phyloP scores from a whole-genome alignment of 1,140 invertebrate species.

The Caerostris extrusa region DNA sequence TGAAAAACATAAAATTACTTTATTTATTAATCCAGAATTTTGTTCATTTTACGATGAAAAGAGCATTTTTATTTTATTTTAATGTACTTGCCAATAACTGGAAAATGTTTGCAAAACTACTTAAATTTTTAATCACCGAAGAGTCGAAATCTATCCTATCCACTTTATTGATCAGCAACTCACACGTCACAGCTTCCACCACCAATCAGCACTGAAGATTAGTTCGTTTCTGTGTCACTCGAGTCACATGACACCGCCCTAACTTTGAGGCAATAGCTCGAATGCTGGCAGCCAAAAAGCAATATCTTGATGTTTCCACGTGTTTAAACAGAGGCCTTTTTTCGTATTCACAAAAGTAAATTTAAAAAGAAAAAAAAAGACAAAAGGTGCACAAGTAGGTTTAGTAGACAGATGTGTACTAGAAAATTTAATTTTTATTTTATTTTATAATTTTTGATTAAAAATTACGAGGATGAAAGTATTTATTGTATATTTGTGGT shows the following conservation, averaged over 20 bases:
- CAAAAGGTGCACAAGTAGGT: slow-evolving; percentile 70
- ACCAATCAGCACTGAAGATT: background rate
- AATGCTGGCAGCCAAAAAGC: slow-evolving; percentile 71
- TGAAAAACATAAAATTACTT: too few species aligned
- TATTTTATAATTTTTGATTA: background rate
- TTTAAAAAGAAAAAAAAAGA: background rate
- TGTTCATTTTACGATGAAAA: too few species aligned
- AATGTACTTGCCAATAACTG: background rate
- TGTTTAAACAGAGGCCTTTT: slow-evolving; percentile 74
- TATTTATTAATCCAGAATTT: too few species aligned
- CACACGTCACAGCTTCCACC: background rate
- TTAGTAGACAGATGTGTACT: slow-evolving; percentile 59
- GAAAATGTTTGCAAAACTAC: background rate
- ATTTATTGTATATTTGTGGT: background rate
- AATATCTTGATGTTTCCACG: slow-evolving; percentile 75
- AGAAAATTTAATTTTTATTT: slow-evolving; percentile 34
- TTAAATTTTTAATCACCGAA: slow-evolving; percentile 16
- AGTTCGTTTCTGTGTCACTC: background rate
- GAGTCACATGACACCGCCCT: slow-evolving; percentile 12
- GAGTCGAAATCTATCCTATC: background rate
- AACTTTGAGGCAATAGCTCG: slow-evolving; percentile 35
- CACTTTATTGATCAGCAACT: background rate
- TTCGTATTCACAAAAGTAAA: slow-evolving; percentile 64
- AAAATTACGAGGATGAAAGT: background rate
- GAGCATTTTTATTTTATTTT: too few species aligned